Percentiles rank a stretch among this genome's conserved stretches.
Conservation (phyloP, 2,888 invertebrate species). For the Agonopterix arenella region DNA sequence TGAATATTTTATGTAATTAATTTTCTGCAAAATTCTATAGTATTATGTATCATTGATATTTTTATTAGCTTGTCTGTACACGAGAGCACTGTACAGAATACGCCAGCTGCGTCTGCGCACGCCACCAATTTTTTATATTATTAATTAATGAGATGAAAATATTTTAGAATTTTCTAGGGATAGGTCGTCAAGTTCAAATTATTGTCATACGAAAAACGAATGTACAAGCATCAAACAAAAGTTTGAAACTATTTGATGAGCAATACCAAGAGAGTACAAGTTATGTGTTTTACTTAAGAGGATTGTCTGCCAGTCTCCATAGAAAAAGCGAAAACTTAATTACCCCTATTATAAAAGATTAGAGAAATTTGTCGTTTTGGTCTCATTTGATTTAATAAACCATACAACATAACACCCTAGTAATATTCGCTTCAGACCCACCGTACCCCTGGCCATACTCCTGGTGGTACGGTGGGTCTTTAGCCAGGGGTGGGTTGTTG, state of each 20-base stretch:
- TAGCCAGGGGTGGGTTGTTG: no score
- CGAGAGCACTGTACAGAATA: not conserved
- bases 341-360: no score
- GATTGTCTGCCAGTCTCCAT: no score
- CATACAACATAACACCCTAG: no score
- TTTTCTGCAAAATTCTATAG: not conserved
- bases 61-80: not conserved
- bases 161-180: slow-evolving; percentile 27
- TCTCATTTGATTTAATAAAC: no score
- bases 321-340: no score
- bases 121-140: not conserved
- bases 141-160: slow-evolving; percentile 12
- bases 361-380: no score
- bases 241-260: slow-evolving; percentile 44
- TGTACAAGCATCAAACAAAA: slow-evolving; percentile 36
- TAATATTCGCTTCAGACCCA: no score
- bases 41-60: not conserved
- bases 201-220: slow-evolving; percentile 27
- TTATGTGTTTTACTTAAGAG: slow-evolving; percentile 22
- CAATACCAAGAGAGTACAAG: slow-evolving; percentile 60
- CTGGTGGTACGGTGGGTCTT: no score
- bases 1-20: not conserved
- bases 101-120: not conserved
- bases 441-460: no score
- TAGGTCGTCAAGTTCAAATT: slow-evolving; percentile 44